Conservation (phyloP, 2,113 vertebrate species). For the Lucifuga dentata region DNA sequence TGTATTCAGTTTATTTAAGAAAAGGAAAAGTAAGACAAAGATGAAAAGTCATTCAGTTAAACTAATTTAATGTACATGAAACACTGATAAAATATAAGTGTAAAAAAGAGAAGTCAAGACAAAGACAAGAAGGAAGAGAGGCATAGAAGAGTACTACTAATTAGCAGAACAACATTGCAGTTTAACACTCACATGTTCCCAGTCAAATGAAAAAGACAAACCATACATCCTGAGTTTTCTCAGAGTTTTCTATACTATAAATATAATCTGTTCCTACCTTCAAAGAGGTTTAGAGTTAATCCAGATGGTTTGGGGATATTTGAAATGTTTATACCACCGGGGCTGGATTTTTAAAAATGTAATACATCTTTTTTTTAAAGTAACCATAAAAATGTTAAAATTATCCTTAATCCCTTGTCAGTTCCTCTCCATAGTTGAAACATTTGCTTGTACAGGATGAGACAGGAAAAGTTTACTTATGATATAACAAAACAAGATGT, state of each 20-base stretch:
- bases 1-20: too few relatives aligned
- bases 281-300: conserved; percentile 23
- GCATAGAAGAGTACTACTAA: conserved; percentile 18
- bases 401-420: conserved; percentile 30
- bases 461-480: too few relatives aligned
- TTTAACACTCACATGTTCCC: conserved; percentile 32
- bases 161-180: conserved; percentile 37
- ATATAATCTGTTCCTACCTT: background rate
- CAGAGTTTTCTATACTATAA: background rate
- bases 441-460: conserved; percentile 11
- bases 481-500: conserved; percentile 17
- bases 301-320: conserved; percentile 6
- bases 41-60: too few relatives aligned
- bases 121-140: too few relatives aligned
- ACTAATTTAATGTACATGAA: too few relatives aligned
- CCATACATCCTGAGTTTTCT: too few relatives aligned
- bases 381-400: conserved; percentile 25
- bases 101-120: too few relatives aligned
- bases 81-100: too few relatives aligned
- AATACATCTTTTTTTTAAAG: conserved; percentile 26
- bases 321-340: background rate
- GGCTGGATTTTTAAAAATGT: conserved; percentile 4
- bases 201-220: conserved; percentile 3
- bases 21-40: too few relatives aligned
- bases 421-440: conserved; percentile 19